Evolutionary conservation across 2,113 vertebrate species (phyloP), one percentile per base, ranked within the genome.

Genomic region (Leptobrachium leishanense): DNA sequence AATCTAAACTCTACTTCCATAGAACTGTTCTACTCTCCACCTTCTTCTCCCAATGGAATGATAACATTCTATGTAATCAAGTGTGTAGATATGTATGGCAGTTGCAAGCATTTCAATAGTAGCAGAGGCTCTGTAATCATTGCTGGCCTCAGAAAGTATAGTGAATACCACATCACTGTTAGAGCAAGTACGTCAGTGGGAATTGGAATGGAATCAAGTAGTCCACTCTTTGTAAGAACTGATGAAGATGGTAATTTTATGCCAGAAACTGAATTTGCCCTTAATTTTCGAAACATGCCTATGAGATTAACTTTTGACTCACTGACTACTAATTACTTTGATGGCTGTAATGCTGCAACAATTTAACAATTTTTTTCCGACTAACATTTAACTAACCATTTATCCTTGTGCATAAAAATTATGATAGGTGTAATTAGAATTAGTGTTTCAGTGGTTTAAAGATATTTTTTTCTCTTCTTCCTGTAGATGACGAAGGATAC

Each of bases 1-100:
- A 78, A n/a, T 77, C 44, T 78, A 72, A 77, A 57, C 72, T 81
- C 79, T 75, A 75, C 75, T 68, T 70, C 75, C 62, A 57, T 78
- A 67, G 53, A 78, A n/a, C 20, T 67, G 50, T 82, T 77, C 54
- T 76, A 63, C 76, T 67, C 62, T 67, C 75, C 69, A 55, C 80
- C 80, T 72, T 76, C 74, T 62, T 82, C 65, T 62, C 70, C 81
- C 63, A 74, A 74, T 74, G 81, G 64, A 20, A 64, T 77, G 43
- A 77, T 78, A 50, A 68, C 43, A 42, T 78, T 55, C 15, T 82
- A 73, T 31, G 55, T 53, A 44, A 75, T 78, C 42, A 71, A 43
- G 3, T 82, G 46, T 69, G 6, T 62, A 64, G 64, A 6, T 10
- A 41, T 12, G 68, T 15, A 50, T 59, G 63, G 40, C 1, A 75